Evolutionary conservation across 2,888 invertebrate species (phyloP), one percentile per base, ranked within the genome.

Genomic region (Urechis unicinctus): DNA sequence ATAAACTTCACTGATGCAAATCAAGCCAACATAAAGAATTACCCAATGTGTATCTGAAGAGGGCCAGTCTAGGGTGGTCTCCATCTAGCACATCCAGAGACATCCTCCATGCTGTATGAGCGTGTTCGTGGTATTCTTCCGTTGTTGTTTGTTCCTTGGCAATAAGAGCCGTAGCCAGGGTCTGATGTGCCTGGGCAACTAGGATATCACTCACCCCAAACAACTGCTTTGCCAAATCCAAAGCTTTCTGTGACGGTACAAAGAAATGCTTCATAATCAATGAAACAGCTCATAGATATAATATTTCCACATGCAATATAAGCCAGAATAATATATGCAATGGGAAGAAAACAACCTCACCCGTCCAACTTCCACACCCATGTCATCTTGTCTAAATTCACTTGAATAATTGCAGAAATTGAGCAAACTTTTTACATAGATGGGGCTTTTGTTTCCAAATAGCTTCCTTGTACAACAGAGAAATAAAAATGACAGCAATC

Each of bases 11-110:
- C n/a, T n/a, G n/a, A n/a, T 13, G 36, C 17, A n/a, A 52, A 17
- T 30, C 21, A 24, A 17, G 9, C 17, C 21, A 17, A 44, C n/a
- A 44, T 21, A 24, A 17, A 24, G 5, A 13, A 4, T 61, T 55
- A 73, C 73, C 72, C 52, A 71, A 64, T 3, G 70, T 71, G 53
- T 67, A 66, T 22, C 68, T 63, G 61, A 69, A 72, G n/a, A 66
- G 52, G 50, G 69, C 66, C 51, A 72, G 58, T 48, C 43, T 13
- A 6, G 56, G 56, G 22, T 70, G 68, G 5, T 64, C 59, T 13
- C 63, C 61, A n/a, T 67, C 64, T 24, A 71, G 59, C 22, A 62
- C 57, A 52, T 57, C 54, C n/a, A 64, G 56, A 4, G 72, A 70
- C n/a, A 71, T 68, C 28, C 67, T 66, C 21, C 67, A 52, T 21